Conservation (phyloP, 2,888 invertebrate species). For the Boloria selene region DNA sequence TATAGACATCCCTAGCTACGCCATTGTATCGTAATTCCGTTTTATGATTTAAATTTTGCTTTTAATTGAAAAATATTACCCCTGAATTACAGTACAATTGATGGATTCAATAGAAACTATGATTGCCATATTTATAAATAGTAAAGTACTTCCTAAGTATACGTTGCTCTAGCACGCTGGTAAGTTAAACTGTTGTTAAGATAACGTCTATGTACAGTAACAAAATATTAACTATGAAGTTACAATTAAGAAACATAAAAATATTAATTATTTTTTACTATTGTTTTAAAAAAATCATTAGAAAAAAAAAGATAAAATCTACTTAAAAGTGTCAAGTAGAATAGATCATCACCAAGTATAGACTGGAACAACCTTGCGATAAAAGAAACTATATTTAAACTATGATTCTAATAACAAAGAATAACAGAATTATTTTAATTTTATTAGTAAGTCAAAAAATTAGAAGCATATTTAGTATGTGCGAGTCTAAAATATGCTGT, state of each 20-base stretch:
- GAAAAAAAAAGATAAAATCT: too few relatives aligned
- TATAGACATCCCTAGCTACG: constrained; percentile 2
- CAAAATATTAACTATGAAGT: not conserved
- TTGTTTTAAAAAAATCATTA: too few relatives aligned
- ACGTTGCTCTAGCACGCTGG: not conserved
- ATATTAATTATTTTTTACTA: too few relatives aligned
- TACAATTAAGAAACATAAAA: too few relatives aligned
- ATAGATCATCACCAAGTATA: too few relatives aligned
- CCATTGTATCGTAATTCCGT: constrained; percentile 37
- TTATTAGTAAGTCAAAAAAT: too few relatives aligned
- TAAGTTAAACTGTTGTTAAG: not conserved
- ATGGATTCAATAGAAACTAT: constrained; percentile 16
- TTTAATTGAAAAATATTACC: constrained; percentile 62
- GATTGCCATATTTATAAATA: not conserved
- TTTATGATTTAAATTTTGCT: constrained; percentile 50
- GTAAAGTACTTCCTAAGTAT: not conserved
- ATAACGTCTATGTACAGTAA: not conserved
- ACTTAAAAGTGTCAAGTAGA: too few relatives aligned
- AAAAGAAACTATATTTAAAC: too few relatives aligned
- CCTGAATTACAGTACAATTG: constrained; percentile 28
- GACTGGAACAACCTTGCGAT: too few relatives aligned
- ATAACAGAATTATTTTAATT: too few relatives aligned
- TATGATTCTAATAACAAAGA: too few relatives aligned
- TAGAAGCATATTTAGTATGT: too few relatives aligned
- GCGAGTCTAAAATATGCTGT: not conserved